Evolutionary conservation across 2,888 invertebrate species (phyloP), one percentile per base, ranked within the genome.

Genomic region (Amorpha juglandis): DNA sequence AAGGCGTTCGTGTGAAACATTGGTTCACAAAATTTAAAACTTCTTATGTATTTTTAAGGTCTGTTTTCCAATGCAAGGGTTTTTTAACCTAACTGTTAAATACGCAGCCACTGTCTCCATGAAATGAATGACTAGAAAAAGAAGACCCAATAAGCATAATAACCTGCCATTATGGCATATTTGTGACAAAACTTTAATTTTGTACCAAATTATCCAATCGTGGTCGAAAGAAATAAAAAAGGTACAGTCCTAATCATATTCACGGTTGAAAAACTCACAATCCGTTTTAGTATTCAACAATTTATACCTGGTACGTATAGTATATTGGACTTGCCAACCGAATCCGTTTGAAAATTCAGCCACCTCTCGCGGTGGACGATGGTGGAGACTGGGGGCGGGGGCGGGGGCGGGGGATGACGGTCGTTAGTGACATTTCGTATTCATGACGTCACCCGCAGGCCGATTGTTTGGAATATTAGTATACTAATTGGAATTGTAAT

Each of bases 391-490:
- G 27, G 27, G 27, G 27, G 52, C 42, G 53, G 51, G 42, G 65
- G 35, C 71, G 65, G 70, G 72, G 73, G 65, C 70, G 72, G 73
- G 71, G 75, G 77, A 70, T 82, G 83, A 76, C 78, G 86, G 88
- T 93, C 92, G 93, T 92, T 92, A 92, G 92, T 87, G 91, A 90
- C 89, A 92, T 92, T 92, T 90, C 88, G 92, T 92, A 93, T 93
- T 92, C 93, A 92, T 92, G 91, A 90, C 92, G 91, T 88, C 88
- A 88, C 86, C 87, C 89, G 72, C 86, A 81, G 88, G 89, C 89
- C 92, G 91, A 92, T 93, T 92, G 92, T 93, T 93, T 93, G 93
- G 92, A 90, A 92, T 92, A 92, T 92, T 91, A 92, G 88, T 90
- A 91, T 85, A 91, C 91, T 92, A 93, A 93, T 92, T 93, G 92